phyloP scores from a whole-genome alignment of 2,888 invertebrate species.

The Alsophila aescularia region DNA sequence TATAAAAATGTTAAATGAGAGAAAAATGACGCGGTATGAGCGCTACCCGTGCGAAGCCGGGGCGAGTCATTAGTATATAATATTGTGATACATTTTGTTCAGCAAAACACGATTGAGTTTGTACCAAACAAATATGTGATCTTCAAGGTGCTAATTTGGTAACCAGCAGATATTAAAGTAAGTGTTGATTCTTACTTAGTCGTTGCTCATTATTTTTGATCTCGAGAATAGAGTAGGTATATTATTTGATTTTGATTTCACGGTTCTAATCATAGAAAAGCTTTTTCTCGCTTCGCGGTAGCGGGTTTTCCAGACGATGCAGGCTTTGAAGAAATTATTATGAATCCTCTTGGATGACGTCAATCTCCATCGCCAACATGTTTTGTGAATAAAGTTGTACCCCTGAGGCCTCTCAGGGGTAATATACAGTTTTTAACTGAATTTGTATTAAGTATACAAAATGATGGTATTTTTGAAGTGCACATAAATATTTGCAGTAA shows the following conservation, averaged over 20 bases:
- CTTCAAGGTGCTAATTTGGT: conserved; percentile 45
- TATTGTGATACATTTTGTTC: neutral
- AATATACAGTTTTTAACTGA: conserved; percentile 11
- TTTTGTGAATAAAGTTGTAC: conserved; percentile 26
- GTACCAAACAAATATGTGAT: conserved; percentile 29
- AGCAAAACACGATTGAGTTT: conserved; percentile 21
- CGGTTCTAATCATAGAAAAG: neutral
- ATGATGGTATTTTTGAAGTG: no score
- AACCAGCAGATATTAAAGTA: conserved; percentile 31
- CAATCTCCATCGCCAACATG: conserved; percentile 36
- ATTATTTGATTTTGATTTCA: conserved; percentile 1
- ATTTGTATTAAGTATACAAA: no score
- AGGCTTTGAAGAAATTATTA: no score
- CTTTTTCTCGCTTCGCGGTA: no score
- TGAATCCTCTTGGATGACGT: conserved; percentile 43
- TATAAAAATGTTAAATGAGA: no score
- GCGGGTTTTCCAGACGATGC: no score
- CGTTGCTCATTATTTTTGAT: neutral
- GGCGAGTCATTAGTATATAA: no score
- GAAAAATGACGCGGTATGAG: no score
- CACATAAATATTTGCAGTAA: no score
- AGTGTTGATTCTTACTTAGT: neutral
- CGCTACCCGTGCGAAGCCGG: no score
- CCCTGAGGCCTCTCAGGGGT: conserved; percentile 6
- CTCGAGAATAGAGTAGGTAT: no score